A percentile compares a stretch with the other conserved stretches of the same genome.
Conservation (phyloP, 2,797 vertebrate genomes). For the Hapalemur alaotrensis region DNA sequence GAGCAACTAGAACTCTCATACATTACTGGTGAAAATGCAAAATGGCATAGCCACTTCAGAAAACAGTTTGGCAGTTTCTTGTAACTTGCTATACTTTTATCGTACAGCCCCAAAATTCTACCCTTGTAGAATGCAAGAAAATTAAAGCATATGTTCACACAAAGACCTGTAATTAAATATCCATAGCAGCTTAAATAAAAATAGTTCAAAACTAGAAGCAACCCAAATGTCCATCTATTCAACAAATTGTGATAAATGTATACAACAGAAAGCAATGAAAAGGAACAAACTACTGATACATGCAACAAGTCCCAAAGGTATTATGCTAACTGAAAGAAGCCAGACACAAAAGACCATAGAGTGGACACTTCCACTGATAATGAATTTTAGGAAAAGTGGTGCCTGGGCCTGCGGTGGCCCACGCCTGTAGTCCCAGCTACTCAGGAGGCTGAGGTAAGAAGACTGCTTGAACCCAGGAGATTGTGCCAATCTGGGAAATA, state of each 20-base stretch:
- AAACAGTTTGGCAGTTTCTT: background rate
- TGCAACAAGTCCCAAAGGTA: background rate
- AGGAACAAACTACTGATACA: background rate
- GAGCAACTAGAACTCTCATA: slow-evolving; percentile 10
- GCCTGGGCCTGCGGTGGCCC: background rate
- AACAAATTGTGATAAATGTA: background rate
- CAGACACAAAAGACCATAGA: background rate
- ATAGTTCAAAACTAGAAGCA: background rate
- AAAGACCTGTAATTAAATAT: background rate
- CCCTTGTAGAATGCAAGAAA: background rate
- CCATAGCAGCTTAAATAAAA: background rate
- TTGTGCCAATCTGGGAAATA: background rate
- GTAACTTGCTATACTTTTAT: background rate
- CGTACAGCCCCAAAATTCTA: background rate
- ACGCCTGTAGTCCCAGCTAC: background rate
- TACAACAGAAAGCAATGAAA: background rate
- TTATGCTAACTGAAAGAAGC: background rate
- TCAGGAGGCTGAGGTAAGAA: background rate
- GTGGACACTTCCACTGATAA: background rate
- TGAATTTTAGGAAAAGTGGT: background rate
- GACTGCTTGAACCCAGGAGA: background rate
- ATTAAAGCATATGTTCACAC: background rate
- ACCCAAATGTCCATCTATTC: background rate
- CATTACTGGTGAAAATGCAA: background rate
- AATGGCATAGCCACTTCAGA: background rate